These are phyloP conservation scores for Stictocephala bisonia DNA, from an alignment of 2,888 invertebrate genomes.

Conservation along the genomic window DNA sequence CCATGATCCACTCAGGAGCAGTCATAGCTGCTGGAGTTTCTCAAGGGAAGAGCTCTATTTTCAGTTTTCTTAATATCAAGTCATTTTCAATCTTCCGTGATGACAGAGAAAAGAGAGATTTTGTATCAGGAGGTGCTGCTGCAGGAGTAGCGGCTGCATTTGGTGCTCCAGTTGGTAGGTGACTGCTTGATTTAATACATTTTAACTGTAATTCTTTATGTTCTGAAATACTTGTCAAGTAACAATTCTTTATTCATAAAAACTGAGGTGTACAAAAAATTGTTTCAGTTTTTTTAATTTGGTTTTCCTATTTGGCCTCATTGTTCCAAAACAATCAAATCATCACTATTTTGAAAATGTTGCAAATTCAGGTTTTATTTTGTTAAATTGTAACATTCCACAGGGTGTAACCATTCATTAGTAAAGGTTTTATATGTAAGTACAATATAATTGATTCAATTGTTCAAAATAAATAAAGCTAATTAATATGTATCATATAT, in stretches of 20 bases:
- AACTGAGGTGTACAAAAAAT: too few species aligned
- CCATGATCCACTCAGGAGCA: constrained; percentile 99
- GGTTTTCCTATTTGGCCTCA: too few species aligned
- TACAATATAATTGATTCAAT: too few species aligned
- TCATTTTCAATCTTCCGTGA: constrained; percentile 92
- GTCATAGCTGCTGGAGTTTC: constrained; percentile 98
- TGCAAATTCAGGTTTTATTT: too few species aligned
- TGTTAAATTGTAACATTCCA: too few species aligned
- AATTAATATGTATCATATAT: too few species aligned
- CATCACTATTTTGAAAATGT: too few species aligned
- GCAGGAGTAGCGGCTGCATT: constrained; percentile 99
- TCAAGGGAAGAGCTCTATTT: constrained; percentile 93
- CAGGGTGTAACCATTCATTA: too few species aligned
- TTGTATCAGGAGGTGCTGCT: constrained; percentile 96
- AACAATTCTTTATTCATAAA: background rate
- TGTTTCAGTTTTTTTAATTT: too few species aligned
- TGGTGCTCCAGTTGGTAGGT: constrained; percentile 88
- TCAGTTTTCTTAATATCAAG: constrained; percentile 75
- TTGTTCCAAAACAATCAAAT: too few species aligned
- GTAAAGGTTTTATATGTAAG: too few species aligned
- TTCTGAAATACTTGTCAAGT: background rate
- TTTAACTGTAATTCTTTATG: background rate
- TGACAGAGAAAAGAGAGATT: constrained; percentile 98
- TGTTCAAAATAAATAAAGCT: too few species aligned
- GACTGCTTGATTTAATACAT: background rate